These are phyloP conservation scores for Crenuchus spilurus DNA, from an alignment of 2,797 vertebrate species.

Conservation along the genomic window DNA sequence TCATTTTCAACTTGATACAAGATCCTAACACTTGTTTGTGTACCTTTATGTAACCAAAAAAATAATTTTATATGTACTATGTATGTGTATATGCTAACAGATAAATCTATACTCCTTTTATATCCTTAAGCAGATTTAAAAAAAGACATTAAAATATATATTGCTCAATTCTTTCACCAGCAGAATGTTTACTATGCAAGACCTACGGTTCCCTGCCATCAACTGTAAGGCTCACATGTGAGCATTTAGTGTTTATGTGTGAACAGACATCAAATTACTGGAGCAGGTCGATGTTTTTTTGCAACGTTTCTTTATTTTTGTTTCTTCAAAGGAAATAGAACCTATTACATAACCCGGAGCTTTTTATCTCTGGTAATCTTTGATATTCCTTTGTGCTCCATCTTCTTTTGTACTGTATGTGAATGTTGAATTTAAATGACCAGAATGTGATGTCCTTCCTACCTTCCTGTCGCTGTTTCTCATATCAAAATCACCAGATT, in stretches of 20 bases:
- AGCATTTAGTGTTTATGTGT: neutral
- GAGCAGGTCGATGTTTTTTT: neutral
- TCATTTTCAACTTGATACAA: neutral
- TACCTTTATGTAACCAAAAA: neutral
- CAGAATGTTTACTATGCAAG: conserved; percentile 19
- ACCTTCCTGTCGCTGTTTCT: conserved; percentile 28
- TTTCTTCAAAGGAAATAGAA: neutral
- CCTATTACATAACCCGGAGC: neutral
- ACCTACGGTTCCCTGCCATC: conserved; percentile 3
- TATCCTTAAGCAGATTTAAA: conserved; percentile 10
- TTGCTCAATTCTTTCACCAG: neutral
- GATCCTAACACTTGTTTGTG: neutral
- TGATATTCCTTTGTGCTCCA: neutral
- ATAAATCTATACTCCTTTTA: neutral
- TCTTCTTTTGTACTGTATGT: neutral
- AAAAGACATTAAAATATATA: neutral
- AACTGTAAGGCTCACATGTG: neutral
- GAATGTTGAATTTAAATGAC: conserved; percentile 17
- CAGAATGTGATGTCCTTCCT: conserved; percentile 35
- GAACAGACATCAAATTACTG: neutral
- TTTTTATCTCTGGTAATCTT: conserved; percentile 1
- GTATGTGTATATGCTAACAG: conserved; percentile 25
- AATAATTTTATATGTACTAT: conserved; percentile 1
- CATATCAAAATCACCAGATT: conserved; percentile 27
- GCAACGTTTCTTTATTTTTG: neutral